Base-by-base conservation (phyloP, 2,888 invertebrate species). In the Hirtodrosophila trivittata region DNA sequence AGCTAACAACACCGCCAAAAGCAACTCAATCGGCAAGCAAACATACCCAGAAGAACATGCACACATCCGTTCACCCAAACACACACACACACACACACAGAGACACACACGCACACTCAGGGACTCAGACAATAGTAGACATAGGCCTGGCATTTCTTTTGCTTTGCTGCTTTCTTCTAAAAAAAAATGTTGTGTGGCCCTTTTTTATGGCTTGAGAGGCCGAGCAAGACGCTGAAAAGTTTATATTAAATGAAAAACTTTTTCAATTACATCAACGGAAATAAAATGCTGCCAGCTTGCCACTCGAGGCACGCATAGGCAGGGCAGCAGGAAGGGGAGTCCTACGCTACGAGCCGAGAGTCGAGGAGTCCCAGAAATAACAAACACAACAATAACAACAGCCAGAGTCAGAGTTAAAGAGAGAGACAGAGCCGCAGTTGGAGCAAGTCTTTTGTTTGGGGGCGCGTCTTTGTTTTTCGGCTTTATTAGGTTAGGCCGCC, bases 231-330 rank as follows among this genome's bases (percentile, higher is more conserved):
- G 83, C 84, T 78, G 68, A 69, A 84, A 85, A 84, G 81, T 84
- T 84, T 85, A 87, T 87, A 87, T 87, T 88, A 87, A 87, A 88
- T 85, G 77, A 82, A 87, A 83, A 88, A 87, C 85, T 87, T 87
- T 87, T 87, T 87, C 88, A 87, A 87, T 87, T 87, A 87, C 86
- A 84, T 86, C 86, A 82, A 81, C 82, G 78, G 82, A 84, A 86
- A 86, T 84, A 84, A 84, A 86, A 86, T 77, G 77, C 77, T 80
- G 77, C 82, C 72, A 75, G 84, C 77, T 74, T 84, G 77, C 81
- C 78, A 78, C 84, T 77, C 76, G 68, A 78, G 66, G 75, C 80
- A 77, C 77, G 81, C 70, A 77, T 66, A 57, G 72, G 59, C 59
- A 46, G 21, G 35, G 18, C 52, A 26, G 63, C 25, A 13, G n/a